These are phyloP conservation scores for Didymodactylos carnosus DNA, from an alignment of 2,888 invertebrate species.

Conservation along the genomic window DNA sequence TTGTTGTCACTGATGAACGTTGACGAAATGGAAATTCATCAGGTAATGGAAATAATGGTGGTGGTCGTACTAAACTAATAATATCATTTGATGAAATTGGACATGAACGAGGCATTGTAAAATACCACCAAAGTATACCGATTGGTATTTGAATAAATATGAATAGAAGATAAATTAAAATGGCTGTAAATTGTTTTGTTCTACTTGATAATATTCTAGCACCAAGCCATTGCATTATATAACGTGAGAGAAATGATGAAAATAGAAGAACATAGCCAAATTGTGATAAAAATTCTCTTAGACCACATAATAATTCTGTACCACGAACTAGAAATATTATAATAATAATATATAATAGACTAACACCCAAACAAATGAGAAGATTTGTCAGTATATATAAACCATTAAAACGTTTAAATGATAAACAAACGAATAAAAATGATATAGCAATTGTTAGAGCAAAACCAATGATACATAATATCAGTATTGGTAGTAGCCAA, in stretches of 20 bases:
- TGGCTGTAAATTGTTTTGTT: neutral
- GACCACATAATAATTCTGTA: neutral
- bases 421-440: neutral
- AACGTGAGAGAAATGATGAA: neutral
- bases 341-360: neutral
- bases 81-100: too few species aligned
- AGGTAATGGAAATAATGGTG: too few species aligned
- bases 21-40: too few species aligned
- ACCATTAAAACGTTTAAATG: neutral
- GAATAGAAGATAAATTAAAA: neutral
- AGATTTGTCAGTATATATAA: neutral
- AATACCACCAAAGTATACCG: neutral
- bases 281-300: neutral
- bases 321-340: neutral
- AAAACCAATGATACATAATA: neutral
- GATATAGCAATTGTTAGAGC: neutral
- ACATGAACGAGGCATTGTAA: neutral
- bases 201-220: neutral
- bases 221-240: slow-evolving; percentile 1
- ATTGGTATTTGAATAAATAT: neutral
- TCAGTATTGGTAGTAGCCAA: neutral
- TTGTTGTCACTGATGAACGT: too few species aligned
- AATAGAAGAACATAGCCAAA: neutral
- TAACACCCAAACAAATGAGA: neutral
- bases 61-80: too few species aligned